phyloP scores from a whole-genome alignment of 1,140 invertebrate species.

The Argopecten irradians region DNA sequence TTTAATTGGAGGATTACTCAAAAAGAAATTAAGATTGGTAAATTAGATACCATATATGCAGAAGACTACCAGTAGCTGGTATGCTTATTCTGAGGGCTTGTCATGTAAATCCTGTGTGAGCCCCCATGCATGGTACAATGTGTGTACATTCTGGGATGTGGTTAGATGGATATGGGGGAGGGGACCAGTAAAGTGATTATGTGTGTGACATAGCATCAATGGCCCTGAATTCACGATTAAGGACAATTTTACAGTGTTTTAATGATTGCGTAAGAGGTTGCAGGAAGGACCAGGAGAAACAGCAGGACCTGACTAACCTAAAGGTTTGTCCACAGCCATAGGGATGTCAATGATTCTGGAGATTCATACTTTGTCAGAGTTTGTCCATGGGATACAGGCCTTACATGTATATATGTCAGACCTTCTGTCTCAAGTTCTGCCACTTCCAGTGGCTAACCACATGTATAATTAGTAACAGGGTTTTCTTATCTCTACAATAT shows the following conservation, averaged over 20 bases:
- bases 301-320: neutral
- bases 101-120: neutral
- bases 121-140: neutral
- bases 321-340: neutral
- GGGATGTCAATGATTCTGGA: neutral
- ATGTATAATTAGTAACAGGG: neutral
- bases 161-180: slow-evolving; percentile 14
- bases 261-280: slow-evolving; percentile 6
- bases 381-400: neutral
- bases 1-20: neutral
- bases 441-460: neutral
- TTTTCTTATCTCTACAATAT: neutral
- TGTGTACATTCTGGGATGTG: neutral
- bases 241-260: neutral
- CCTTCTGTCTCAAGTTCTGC: neutral
- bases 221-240: neutral
- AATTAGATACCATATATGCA: neutral
- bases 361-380: neutral
- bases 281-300: slow-evolving; percentile 4
- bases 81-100: neutral
- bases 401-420: neutral
- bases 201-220: slow-evolving; percentile 2
- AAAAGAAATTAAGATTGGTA: neutral
- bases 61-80: no score
- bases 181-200: neutral